Conservation (phyloP, 2,113 vertebrate genomes). For the Circaetus gallicus region DNA sequence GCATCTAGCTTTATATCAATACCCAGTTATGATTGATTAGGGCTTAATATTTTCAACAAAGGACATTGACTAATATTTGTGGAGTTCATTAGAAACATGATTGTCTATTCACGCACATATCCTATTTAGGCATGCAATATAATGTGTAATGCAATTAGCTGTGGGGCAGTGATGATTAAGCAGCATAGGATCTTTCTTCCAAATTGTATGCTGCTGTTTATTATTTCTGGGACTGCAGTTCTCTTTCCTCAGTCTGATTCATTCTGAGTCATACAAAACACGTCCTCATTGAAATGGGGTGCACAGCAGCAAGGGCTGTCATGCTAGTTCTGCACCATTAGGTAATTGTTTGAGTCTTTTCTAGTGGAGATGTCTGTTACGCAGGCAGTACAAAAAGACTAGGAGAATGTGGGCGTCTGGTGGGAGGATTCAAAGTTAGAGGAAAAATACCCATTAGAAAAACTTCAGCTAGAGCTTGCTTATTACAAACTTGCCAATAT, state of each 20-base stretch:
- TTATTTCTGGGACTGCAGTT: slow-evolving; percentile 57
- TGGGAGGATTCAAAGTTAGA: slow-evolving; percentile 46
- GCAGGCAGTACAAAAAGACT: slow-evolving; percentile 47
- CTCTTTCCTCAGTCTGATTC: slow-evolving; percentile 67
- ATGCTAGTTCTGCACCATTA: slow-evolving; percentile 74
- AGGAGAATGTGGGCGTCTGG: slow-evolving; percentile 35
- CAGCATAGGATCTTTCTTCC: neutral
- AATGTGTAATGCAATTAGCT: neutral
- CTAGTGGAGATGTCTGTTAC: slow-evolving; percentile 62
- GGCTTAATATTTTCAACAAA: slow-evolving; percentile 2
- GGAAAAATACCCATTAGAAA: slow-evolving; percentile 18
- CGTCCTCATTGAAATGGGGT: slow-evolving; percentile 54
- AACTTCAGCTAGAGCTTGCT: neutral
- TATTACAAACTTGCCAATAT: slow-evolving; percentile 4
- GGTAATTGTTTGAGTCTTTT: slow-evolving; percentile 70
- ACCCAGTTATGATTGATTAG: neutral
- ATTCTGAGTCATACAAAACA: slow-evolving; percentile 72
- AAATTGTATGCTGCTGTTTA: slow-evolving; percentile 20
- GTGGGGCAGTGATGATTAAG: neutral
- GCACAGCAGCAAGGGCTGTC: slow-evolving; percentile 56
- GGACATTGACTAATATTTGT: neutral
- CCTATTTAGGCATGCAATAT: neutral
- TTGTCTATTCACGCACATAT: neutral
- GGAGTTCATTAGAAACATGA: neutral
- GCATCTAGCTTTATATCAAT: neutral